Evolutionary conservation across 2,888 invertebrate species (phyloP).

Genomic region (Drosophila setosimentum): DNA sequence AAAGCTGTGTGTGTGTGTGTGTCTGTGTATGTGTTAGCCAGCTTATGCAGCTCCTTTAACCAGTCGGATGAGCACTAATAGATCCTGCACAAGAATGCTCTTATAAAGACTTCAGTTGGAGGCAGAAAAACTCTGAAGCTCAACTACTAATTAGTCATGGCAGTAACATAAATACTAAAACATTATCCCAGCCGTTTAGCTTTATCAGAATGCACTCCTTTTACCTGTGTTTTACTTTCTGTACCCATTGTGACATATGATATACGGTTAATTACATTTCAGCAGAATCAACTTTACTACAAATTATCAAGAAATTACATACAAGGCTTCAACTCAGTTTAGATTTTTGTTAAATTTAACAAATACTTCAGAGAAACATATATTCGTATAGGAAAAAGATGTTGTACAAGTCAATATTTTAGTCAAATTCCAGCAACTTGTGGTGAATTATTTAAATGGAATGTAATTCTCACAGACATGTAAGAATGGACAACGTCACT

Average conservation of each 20-base stretch:
- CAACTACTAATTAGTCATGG: slow-evolving; percentile 17
- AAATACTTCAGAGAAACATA: background rate
- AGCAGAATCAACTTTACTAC: too few relatives aligned
- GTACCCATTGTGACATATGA: background rate
- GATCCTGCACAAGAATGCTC: slow-evolving; percentile 6
- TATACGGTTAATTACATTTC: background rate
- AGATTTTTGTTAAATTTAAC: background rate
- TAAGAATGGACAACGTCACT: slow-evolving; percentile 21
- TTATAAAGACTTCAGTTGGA: slow-evolving; percentile 1
- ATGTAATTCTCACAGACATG: background rate
- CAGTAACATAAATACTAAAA: slow-evolving; percentile 16
- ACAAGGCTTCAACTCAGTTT: too few relatives aligned
- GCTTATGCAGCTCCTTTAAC: slow-evolving; percentile 28
- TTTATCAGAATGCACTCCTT: background rate
- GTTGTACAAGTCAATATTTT: background rate
- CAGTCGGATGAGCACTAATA: slow-evolving; percentile 36
- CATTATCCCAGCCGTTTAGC: background rate
- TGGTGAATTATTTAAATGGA: background rate
- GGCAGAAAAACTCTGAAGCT: background rate
- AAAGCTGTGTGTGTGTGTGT: background rate
- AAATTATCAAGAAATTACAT: too few relatives aligned
- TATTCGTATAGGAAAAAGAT: background rate
- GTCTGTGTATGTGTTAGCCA: slow-evolving; percentile 11
- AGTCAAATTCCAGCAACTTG: background rate
- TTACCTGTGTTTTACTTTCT: background rate